Evolutionary conservation across 2,797 vertebrate species (phyloP).

Genomic region (Sibirionetta formosa): DNA sequence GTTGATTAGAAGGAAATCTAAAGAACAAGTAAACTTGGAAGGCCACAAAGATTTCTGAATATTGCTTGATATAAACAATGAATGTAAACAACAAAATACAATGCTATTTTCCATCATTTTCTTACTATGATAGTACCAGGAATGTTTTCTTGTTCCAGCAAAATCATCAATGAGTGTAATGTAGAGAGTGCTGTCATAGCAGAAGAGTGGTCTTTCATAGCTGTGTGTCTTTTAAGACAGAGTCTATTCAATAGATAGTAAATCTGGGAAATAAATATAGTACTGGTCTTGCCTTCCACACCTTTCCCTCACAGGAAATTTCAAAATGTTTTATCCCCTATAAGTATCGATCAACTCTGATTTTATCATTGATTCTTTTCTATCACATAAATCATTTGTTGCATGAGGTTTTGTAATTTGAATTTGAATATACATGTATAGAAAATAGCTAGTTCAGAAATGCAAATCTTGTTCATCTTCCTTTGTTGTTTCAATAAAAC

Average conservation of each 20-base stretch:
- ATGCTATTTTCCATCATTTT: neutral
- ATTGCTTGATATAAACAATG: neutral
- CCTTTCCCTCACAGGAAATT: neutral
- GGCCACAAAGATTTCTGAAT: neutral
- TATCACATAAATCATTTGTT: neutral
- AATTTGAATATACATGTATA: neutral
- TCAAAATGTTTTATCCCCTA: neutral
- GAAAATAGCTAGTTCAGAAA: neutral
- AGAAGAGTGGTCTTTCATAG: neutral
- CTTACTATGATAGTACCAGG: neutral
- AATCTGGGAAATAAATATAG: slow-evolving; percentile 14
- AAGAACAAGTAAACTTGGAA: neutral
- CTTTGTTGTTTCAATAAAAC: neutral
- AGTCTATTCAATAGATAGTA: neutral
- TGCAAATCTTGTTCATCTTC: neutral
- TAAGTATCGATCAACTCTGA: neutral
- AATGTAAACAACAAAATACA: neutral
- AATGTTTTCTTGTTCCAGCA: neutral
- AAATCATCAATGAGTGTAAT: neutral
- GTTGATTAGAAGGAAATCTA: neutral
- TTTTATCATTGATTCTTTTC: neutral
- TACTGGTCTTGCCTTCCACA: neutral
- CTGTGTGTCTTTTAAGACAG: neutral
- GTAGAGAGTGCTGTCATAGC: neutral
- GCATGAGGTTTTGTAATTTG: neutral